Base-by-base conservation (phyloP, 1,140 invertebrate species). In the Eurytemora carolleeae region DNA sequence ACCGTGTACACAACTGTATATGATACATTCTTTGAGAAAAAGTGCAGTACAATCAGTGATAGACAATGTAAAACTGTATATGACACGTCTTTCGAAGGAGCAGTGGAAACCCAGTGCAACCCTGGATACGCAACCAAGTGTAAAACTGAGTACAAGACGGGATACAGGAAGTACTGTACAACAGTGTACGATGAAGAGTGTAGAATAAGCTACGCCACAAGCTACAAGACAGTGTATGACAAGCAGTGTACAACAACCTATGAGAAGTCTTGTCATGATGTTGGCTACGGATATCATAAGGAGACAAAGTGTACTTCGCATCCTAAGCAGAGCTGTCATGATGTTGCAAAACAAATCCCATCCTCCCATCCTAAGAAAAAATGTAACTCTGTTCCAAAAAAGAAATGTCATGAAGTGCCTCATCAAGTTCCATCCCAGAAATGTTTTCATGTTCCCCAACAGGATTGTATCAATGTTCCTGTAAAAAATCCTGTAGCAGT, bases 21-120 rank as follows among this genome's bases (percentile, higher is more conserved):
- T 22, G 55, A 57, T 22, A 59, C 58, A 2, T 59, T 59, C 58
- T 25, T 24, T 24, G 25, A 25, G 58, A 25, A 59, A 31, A 18
- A 23, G n/a, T 59, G 58, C 22, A 25, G 25, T 19, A 59, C 58
- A 16, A 22, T 19, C 15, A 24, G 26, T 21, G 26, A 59, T n/a
- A 59, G 26, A 31, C 22, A 59, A 21, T 59, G 58, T 21, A 31
- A 59, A 24, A 31, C 25, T n/a, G 22, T 25, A 22, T 59, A 59
- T 31, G 58, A 59, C 12, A 59, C 58, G 18, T 24, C 23, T n/a
- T 59, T 26, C 58, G 67, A 44, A 55, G 44, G 19, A 64, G 60
- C 53, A 23, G 56, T 23, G 22, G 25, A 53, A 58, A 53, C 64
- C 63, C 63, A 20, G 57, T 64, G 54, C n/a, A 44, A 44, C 7